These are phyloP conservation scores for Arrhopalites spinosus DNA, from an alignment of 2,888 invertebrate species.

Conservation along the genomic window DNA sequence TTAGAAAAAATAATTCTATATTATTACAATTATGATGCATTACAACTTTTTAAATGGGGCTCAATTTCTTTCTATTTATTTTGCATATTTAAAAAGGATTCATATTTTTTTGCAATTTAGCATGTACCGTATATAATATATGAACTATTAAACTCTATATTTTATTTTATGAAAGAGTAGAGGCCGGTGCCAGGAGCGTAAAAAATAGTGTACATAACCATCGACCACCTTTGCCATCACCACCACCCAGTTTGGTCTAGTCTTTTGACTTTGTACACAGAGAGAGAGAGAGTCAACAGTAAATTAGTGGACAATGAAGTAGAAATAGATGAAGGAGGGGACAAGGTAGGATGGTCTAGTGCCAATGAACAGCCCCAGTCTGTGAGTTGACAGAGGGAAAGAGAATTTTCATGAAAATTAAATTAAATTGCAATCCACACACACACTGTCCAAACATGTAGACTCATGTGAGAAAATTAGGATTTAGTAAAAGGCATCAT, in stretches of 20 bases:
- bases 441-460: too few relatives aligned
- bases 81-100: too few relatives aligned
- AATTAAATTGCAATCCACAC: slow-evolving; percentile 8
- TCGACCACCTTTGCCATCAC: neutral
- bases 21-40: too few relatives aligned
- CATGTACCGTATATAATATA: too few relatives aligned
- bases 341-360: neutral
- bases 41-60: too few relatives aligned
- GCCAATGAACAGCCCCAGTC: neutral
- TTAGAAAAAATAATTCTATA: too few relatives aligned
- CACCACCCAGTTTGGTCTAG: neutral
- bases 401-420: neutral
- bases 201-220: too few relatives aligned
- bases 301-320: neutral
- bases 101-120: too few relatives aligned
- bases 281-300: neutral
- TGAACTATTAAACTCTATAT: too few relatives aligned
- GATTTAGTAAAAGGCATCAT: neutral
- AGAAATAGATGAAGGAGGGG: neutral
- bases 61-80: too few relatives aligned
- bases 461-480: neutral
- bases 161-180: too few relatives aligned
- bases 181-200: neutral
- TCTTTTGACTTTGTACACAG: neutral
- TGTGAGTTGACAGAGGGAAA: neutral